phyloP scores from a whole-genome alignment of 2,113 vertebrate genomes.

The Osmerus eperlanus region DNA sequence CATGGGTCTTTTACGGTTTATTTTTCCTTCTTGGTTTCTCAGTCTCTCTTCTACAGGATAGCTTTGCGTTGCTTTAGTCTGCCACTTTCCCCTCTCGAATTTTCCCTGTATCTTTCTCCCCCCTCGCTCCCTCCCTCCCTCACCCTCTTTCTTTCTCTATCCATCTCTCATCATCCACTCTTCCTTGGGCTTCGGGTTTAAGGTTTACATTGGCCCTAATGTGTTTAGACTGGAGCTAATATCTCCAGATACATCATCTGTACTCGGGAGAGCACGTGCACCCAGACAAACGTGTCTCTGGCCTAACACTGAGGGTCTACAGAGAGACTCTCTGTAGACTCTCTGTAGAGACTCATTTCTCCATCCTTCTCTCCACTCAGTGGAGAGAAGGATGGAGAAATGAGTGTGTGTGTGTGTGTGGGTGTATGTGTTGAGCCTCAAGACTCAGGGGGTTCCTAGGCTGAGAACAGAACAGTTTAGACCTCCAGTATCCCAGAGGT shows the following conservation, averaged over 20 bases:
- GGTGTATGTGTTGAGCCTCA: constrained; percentile 31
- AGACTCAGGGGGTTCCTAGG: constrained; percentile 32
- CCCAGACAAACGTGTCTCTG: constrained; percentile 31
- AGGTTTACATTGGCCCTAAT: constrained; percentile 53
- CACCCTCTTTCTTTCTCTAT: not conserved
- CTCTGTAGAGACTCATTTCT: not conserved
- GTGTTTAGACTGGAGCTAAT: constrained; percentile 54
- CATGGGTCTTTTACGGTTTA: too few relatives aligned
- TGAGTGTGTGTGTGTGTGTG: not conserved
- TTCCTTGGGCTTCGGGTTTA: not conserved
- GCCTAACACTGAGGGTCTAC: constrained; percentile 27
- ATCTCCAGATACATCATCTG: constrained; percentile 22
- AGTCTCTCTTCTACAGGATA: too few relatives aligned
- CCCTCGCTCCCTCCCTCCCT: not conserved
- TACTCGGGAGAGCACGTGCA: constrained; percentile 27
- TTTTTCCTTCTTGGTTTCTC: too few relatives aligned
- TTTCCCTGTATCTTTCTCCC: too few relatives aligned
- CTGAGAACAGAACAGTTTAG: constrained; percentile 52
- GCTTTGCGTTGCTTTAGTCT: too few relatives aligned
- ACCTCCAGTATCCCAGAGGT: constrained; percentile 50
- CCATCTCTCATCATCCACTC: not conserved
- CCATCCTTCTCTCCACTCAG: not conserved
- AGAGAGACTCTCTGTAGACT: too few relatives aligned
- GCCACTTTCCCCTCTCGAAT: too few relatives aligned
- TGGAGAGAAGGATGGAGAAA: not conserved